Percentiles rank a stretch among this genome's conserved stretches.
phyloP scores from a whole-genome alignment of 2,797 vertebrate genomes.

The Hirundo rustica region DNA sequence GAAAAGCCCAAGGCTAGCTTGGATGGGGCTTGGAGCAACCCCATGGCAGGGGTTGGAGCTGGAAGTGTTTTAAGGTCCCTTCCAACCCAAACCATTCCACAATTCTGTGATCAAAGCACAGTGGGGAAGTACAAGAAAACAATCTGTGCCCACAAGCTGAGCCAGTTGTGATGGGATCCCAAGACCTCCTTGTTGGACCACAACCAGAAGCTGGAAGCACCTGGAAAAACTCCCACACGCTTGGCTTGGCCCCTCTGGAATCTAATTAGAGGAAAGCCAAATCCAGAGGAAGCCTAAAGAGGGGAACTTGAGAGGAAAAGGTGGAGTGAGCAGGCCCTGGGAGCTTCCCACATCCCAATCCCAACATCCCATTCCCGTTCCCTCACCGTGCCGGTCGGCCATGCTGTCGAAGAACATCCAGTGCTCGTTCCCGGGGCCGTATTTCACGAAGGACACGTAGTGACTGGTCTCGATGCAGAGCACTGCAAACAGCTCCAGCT shows the following conservation, averaged over 20 bases:
- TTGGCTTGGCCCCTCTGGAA: not conserved
- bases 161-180: not conserved
- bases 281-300: not conserved
- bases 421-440: conserved; percentile 78
- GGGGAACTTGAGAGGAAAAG: not conserved
- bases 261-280: not conserved
- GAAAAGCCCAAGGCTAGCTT: not conserved
- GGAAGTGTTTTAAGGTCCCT: no score
- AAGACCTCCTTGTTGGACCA: not conserved
- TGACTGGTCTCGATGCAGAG: conserved; percentile 94
- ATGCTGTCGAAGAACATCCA: conserved; percentile 97
- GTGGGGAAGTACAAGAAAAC: not conserved
- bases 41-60: not conserved
- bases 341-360: not conserved
- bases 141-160: not conserved
- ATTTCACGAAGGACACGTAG: conserved; percentile 90
- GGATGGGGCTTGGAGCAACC: accelerated
- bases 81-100: not conserved
- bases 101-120: not conserved
- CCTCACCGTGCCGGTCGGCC: conserved; percentile 87
- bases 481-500: conserved; percentile 88
- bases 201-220: not conserved
- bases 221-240: not conserved
- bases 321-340: not conserved
- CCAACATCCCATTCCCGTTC: not conserved